Percentiles rank a stretch among this genome's conserved stretches.
These are phyloP conservation scores for Pterocles gutturalis DNA, from an alignment of 2,113 vertebrate genomes.

Conservation along the genomic window DNA sequence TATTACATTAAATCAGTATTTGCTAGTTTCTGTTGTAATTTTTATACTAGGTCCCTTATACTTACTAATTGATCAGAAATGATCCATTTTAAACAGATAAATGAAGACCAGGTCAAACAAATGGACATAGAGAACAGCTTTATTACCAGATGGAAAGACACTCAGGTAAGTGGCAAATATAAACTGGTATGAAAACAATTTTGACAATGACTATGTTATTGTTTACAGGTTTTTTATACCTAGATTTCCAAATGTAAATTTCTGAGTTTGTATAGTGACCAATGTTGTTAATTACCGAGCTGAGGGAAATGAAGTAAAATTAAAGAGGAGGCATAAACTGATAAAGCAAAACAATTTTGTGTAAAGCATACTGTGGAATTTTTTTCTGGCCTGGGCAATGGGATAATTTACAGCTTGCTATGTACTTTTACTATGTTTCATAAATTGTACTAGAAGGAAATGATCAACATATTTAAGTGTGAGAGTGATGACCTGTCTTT, in stretches of 20 bases:
- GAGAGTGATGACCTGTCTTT: not conserved
- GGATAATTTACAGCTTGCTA: not conserved
- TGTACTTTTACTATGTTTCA: not conserved
- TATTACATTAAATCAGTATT: not conserved
- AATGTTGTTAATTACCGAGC: not conserved
- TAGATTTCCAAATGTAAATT: not conserved
- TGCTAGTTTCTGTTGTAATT: not conserved
- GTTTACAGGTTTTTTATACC: not conserved
- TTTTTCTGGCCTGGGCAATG: not conserved
- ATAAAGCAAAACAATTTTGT: not conserved
- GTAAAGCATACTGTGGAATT: not conserved
- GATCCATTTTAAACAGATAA: conserved; percentile 84
- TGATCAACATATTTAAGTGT: not conserved
- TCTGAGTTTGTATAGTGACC: not conserved
- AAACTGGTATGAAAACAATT: not conserved
- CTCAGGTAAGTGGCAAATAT: conserved; percentile 81
- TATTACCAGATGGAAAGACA: conserved; percentile 95
- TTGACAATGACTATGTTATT: not conserved
- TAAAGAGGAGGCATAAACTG: not conserved
- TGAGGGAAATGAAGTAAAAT: not conserved
- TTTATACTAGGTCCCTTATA: not conserved
- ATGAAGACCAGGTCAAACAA: conserved; percentile 93
- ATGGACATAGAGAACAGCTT: conserved; percentile 97
- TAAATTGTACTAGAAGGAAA: not conserved
- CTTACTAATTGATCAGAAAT: not conserved